A percentile compares a stretch with the other conserved stretches of the same genome.
phyloP scores from a whole-genome alignment of 1,140 invertebrate genomes.

The Aphaenogaster ashmeadi region DNA sequence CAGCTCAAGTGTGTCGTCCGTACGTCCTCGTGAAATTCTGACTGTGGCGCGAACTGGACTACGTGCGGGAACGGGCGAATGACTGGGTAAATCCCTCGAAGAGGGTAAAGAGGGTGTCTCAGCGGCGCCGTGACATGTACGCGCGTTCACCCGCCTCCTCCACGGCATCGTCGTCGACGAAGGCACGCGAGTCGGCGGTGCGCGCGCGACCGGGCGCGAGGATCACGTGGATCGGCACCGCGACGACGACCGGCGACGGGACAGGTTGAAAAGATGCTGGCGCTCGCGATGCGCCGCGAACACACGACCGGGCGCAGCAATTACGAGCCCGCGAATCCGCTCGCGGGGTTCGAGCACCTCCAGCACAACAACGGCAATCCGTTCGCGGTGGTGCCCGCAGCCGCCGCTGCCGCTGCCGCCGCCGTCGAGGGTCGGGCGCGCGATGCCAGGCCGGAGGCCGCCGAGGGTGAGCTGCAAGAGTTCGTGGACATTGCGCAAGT shows the following conservation, averaged over 20 bases:
- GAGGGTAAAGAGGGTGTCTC: slow-evolving; percentile 28
- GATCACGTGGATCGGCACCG: slow-evolving; percentile 71
- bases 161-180: slow-evolving; percentile 67
- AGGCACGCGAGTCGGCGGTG: slow-evolving; percentile 62
- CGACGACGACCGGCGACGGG: slow-evolving; percentile 76
- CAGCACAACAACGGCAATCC: slow-evolving; percentile 82
- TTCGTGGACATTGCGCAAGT: slow-evolving; percentile 85
- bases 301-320: slow-evolving; percentile 85
- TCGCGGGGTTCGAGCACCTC: slow-evolving; percentile 84
- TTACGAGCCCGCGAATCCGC: slow-evolving; percentile 84
- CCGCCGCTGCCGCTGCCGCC: slow-evolving; percentile 27
- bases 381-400: slow-evolving; percentile 73
- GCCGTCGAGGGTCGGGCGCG: slow-evolving; percentile 75
- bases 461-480: slow-evolving; percentile 84
- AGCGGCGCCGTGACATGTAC: slow-evolving; percentile 78
- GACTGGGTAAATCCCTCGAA: not conserved
- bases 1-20: not conserved
- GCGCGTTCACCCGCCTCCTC: slow-evolving; percentile 46
- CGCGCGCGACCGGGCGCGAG: slow-evolving; percentile 30
- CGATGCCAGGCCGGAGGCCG: slow-evolving; percentile 78
- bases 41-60: not conserved
- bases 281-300: slow-evolving; percentile 87
- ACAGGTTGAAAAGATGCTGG: slow-evolving; percentile 86
- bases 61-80: slow-evolving; percentile 18
- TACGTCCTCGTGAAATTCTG: not conserved